Evolutionary conservation across 2,888 invertebrate species (phyloP).

Genomic region (Barypeithes pellucidus): DNA sequence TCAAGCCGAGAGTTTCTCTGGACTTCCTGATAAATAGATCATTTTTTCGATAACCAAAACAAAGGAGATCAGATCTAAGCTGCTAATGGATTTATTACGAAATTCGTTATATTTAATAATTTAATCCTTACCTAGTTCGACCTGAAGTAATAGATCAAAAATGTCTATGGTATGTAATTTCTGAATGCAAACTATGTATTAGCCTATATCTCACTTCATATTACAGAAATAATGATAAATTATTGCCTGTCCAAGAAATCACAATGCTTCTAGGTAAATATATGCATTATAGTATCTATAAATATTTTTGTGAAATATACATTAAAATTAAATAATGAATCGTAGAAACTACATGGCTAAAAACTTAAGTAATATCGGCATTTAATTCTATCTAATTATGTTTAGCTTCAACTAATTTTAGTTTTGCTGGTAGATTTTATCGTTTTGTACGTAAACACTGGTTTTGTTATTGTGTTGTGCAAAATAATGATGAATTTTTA

Average conservation of each 20-base stretch:
- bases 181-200: too few species aligned
- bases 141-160: not conserved
- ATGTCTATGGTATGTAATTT: not conserved
- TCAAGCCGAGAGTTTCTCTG: too few species aligned
- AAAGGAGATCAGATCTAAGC: not conserved
- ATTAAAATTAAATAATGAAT: conserved; percentile 17
- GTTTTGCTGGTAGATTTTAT: conserved; percentile 21
- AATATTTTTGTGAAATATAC: conserved; percentile 16
- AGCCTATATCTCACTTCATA: not conserved
- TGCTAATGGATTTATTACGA: conserved; percentile 21
- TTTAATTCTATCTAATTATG: conserved; percentile 23
- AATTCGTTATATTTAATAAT: not conserved
- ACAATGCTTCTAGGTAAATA: not conserved
- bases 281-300: not conserved
- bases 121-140: conserved; percentile 12
- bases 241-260: conserved; percentile 15
- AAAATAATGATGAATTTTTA: conserved; percentile 31
- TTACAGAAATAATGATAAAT: conserved; percentile 13
- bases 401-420: not conserved
- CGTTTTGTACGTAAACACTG: conserved; percentile 16
- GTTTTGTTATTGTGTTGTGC: conserved; percentile 17
- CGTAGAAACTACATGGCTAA: conserved; percentile 3
- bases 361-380: conserved; percentile 11
- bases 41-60: not conserved
- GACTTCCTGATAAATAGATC: too few species aligned